A percentile compares a stretch with the other conserved stretches of the same genome.
phyloP scores from a whole-genome alignment of 92 coral and sea anemone genomes.

The Montipora capitata region DNA sequence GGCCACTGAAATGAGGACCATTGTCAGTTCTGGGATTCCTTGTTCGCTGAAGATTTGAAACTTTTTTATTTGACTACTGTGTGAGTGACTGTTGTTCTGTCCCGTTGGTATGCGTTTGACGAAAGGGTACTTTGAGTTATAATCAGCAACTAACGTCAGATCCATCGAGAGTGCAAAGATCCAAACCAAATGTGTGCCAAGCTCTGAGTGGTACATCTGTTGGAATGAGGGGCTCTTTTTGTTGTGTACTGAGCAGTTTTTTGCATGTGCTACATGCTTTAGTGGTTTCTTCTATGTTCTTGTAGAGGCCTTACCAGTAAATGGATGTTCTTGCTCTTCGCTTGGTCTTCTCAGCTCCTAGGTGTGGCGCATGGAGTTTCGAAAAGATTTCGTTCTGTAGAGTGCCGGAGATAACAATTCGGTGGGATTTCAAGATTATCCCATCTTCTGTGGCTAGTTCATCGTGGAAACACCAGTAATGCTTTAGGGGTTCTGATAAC shows the following conservation, averaged over 20 bases:
- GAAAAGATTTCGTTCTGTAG: conserved; percentile 43
- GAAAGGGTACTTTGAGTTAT: background rate
- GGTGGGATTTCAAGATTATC: conserved; percentile 49
- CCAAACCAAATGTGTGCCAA: conserved; percentile 33
- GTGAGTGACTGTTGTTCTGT: background rate
- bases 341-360: too few species aligned
- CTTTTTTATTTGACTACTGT: background rate
- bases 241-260: background rate
- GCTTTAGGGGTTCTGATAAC: conserved; percentile 35
- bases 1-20: background rate
- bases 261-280: too few species aligned
- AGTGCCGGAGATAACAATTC: conserved; percentile 35
- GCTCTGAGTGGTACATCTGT: conserved; percentile 41
- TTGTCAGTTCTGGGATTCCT: background rate
- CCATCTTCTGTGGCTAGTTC: conserved; percentile 41
- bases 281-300: too few species aligned
- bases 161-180: conserved; percentile 11
- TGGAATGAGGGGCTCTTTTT: conserved; percentile 44
- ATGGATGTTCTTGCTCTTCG: too few species aligned
- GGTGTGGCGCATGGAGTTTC: background rate
- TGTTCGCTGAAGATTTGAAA: too few species aligned
- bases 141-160: background rate
- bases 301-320: too few species aligned
- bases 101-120: background rate
- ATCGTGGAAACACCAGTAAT: conserved; percentile 44